Percentiles rank a stretch among this genome's conserved stretches.
These are phyloP conservation scores for Onthophagus taurus DNA, from an alignment of 1,140 invertebrate genomes.

Conservation along the genomic window DNA sequence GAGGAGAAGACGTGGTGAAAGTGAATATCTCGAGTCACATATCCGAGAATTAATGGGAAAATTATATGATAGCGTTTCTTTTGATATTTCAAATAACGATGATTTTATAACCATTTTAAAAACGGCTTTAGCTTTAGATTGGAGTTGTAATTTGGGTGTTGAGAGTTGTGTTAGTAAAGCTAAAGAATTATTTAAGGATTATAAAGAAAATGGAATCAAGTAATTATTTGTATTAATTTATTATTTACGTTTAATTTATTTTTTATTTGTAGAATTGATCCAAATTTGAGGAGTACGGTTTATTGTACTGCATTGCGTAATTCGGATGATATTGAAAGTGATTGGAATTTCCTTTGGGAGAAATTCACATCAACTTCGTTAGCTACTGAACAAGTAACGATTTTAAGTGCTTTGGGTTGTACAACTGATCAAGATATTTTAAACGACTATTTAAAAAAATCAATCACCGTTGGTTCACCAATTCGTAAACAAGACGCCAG, in stretches of 20 bases:
- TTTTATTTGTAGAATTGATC: constrained; percentile 12
- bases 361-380: neutral
- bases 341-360: constrained; percentile 10
- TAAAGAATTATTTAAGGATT: constrained; percentile 26
- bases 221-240: neutral
- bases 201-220: neutral
- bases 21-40: constrained; percentile 30
- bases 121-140: constrained; percentile 37
- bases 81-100: constrained; percentile 19
- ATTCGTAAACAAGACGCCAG: constrained; percentile 10
- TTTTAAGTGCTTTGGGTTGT: constrained; percentile 47
- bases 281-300: constrained; percentile 9
- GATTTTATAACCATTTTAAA: constrained; percentile 34
- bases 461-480: neutral
- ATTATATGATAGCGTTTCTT: constrained; percentile 17
- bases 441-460: constrained; percentile 16
- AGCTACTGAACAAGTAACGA: constrained; percentile 42
- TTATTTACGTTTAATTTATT: neutral
- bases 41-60: constrained; percentile 13
- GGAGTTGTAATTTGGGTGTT: constrained; percentile 43
- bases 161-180: constrained; percentile 38
- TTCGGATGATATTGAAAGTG: neutral
- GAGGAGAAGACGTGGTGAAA: constrained; percentile 33
- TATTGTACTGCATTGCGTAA: constrained; percentile 12
- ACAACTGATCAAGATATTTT: constrained; percentile 37